phyloP scores from a whole-genome alignment of 2,888 invertebrate genomes.

The Geotrupes spiniger region DNA sequence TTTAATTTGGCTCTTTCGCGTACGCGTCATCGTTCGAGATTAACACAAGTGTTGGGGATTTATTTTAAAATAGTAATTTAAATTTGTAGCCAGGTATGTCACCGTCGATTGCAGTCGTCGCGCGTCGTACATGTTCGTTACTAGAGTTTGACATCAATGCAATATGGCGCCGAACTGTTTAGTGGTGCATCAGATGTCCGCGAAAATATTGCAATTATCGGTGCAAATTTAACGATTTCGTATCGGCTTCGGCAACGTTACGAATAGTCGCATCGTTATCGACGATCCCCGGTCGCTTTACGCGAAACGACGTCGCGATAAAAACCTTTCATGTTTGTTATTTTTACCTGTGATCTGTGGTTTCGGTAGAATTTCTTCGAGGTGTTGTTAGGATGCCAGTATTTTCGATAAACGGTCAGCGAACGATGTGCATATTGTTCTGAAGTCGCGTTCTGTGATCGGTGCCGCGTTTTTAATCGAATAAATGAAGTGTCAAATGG shows the following conservation, averaged over 20 bases:
- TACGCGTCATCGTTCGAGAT: too few species aligned
- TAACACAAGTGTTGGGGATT: too few species aligned
- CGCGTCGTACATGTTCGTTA: conserved; percentile 15
- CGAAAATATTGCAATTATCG: conserved; percentile 28
- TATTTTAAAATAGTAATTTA: conserved; percentile 32
- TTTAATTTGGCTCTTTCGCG: too few species aligned
- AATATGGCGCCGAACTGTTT: conserved; percentile 42
- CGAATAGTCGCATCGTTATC: too few species aligned
- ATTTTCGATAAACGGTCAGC: conserved; percentile 13
- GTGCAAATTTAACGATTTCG: too few species aligned
- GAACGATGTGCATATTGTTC: conserved; percentile 18
- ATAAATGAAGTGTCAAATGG: conserved; percentile 18
- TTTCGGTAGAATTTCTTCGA: background rate
- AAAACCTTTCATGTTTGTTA: background rate
- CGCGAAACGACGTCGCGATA: too few species aligned
- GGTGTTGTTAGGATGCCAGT: conserved; percentile 13
- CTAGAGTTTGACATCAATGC: conserved; percentile 33
- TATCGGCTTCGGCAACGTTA: too few species aligned
- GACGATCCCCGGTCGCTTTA: too few species aligned
- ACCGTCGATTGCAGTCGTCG: conserved; percentile 10
- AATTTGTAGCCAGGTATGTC: background rate
- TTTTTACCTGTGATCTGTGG: conserved; percentile 2
- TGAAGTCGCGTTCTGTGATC: conserved; percentile 9
- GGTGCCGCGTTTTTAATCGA: conserved; percentile 2
- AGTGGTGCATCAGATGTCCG: conserved; percentile 37